Evolutionary conservation across 1,140 invertebrate genomes (phyloP).

Genomic region (Chrysomallon squamiferum): DNA sequence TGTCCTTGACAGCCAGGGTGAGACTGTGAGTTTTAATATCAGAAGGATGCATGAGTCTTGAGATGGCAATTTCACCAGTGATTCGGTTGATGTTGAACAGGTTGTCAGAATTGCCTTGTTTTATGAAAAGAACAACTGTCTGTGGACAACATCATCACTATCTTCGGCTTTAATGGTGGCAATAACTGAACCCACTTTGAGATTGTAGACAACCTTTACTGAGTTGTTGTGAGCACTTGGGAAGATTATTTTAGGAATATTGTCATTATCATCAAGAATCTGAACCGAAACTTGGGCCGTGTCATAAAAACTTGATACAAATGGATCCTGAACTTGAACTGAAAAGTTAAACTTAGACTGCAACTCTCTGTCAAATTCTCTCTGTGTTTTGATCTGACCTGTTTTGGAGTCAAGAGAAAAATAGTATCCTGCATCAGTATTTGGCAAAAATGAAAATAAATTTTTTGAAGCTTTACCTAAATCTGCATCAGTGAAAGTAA

Average conservation of each 20-base stretch:
- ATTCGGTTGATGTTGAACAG: slow-evolving; percentile 32
- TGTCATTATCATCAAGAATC: slow-evolving; percentile 51
- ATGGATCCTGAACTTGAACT: slow-evolving; percentile 24
- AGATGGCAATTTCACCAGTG: slow-evolving; percentile 36
- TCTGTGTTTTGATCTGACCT: slow-evolving; percentile 19
- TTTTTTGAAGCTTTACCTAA: neutral
- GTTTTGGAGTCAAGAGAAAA: slow-evolving; percentile 15
- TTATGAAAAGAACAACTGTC: slow-evolving; percentile 8
- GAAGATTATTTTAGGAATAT: slow-evolving; percentile 43
- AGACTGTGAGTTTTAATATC: slow-evolving; percentile 32
- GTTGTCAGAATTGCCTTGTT: slow-evolving; percentile 24
- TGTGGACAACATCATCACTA: slow-evolving; percentile 17
- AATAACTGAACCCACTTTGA: slow-evolving; percentile 20
- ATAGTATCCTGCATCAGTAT: neutral
- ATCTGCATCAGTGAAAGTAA: slow-evolving; percentile 3
- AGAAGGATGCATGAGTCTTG: slow-evolving; percentile 16
- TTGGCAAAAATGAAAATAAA: neutral
- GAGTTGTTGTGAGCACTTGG: slow-evolving; percentile 38
- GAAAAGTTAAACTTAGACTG: slow-evolving; percentile 17
- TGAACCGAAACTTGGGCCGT: slow-evolving; percentile 34
- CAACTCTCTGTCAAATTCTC: slow-evolving; percentile 17
- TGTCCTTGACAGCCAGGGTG: slow-evolving; percentile 29
- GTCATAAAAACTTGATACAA: slow-evolving; percentile 5
- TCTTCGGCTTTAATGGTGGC: slow-evolving; percentile 34
- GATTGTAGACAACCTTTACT: slow-evolving; percentile 24